Base-by-base conservation (phyloP, 2,113 vertebrate species). In the Peromyscus californicus region DNA sequence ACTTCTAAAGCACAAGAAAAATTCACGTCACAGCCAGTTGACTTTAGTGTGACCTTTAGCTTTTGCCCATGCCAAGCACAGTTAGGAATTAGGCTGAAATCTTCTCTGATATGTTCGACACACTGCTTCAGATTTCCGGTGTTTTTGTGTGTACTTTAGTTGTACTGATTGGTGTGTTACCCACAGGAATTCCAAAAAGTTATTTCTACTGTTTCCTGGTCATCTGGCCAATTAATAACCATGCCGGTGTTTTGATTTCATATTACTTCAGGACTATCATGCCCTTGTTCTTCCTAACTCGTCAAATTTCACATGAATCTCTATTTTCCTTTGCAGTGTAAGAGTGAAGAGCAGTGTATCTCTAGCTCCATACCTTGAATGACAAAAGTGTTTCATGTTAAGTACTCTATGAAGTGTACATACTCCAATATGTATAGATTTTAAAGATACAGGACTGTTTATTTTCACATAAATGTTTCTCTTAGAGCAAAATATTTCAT, bases 11-110 rank as follows among this genome's bases (percentile, higher is more conserved):
- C 97, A 97, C 95, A 94, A 93, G 95, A 91, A 94, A 80, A 89
- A 31, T 0, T 89, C 69, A 95, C 45, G 29, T 90, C 89, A n/a
- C 76, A 59, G 57, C 85, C 92, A 59, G 85, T 80, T 63, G 85
- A 87, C 70, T 95, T 79, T 75, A 90, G 36, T 74, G 2, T 87
- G 72, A 84, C 54, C 95, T 95, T 91, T 95, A 74, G 59, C 70
- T 93, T 96, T 94, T 92, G 74, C 87, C 94, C 86, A 78, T 95
- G 69, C 63, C 89, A 96, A 99, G 98, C 98, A 98, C 98, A 99
- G 97, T 95, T 95, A 97, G 84, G 48, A 95, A 94, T 69, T 91
- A 89, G 83, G 54, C 93, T 96, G 75, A 90, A 72, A 95, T 96
- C 48, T 94, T 93, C 69, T 75, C 78, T 92, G 91, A 82, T 82